phyloP scores from a whole-genome alignment of 2,113 vertebrate genomes.

The Lucifuga dentata region DNA sequence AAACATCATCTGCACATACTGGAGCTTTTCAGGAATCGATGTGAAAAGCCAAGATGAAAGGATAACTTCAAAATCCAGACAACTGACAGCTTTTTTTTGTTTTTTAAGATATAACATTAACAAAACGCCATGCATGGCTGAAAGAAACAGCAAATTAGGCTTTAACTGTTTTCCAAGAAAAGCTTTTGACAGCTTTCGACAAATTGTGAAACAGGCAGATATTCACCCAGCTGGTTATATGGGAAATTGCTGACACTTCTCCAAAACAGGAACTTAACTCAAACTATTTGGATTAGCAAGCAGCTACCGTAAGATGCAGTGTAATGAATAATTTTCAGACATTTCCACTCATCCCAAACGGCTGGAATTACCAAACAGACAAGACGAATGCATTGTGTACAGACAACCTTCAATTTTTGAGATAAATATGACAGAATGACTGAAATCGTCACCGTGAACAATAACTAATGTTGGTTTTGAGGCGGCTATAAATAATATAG shows the following conservation, averaged over 20 bases:
- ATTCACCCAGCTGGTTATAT: constrained; percentile 14
- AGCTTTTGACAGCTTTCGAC: background rate
- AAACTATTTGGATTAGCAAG: constrained; percentile 11
- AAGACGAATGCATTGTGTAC: constrained; percentile 16
- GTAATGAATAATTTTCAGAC: constrained; percentile 52
- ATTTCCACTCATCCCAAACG: constrained; percentile 16
- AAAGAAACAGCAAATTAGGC: constrained; percentile 27
- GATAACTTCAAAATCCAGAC: constrained; percentile 30
- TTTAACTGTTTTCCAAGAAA: background rate
- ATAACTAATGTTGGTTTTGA: constrained; percentile 40
- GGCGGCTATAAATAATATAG: constrained; percentile 59
- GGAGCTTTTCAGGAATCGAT: background rate
- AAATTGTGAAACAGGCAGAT: constrained; percentile 35
- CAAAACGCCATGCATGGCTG: constrained; percentile 11
- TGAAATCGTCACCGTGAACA: constrained; percentile 46
- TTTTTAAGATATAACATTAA: constrained; percentile 16
- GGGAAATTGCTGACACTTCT: constrained; percentile 41
- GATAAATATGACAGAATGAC: constrained; percentile 19
- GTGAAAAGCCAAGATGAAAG: constrained; percentile 29
- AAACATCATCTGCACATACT: background rate
- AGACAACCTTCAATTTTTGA: constrained; percentile 2
- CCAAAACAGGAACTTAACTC: constrained; percentile 8
- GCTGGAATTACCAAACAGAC: background rate
- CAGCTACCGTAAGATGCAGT: background rate
- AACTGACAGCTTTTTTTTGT: constrained; percentile 50